A percentile compares a stretch with the other conserved stretches of the same genome.
phyloP scores from a whole-genome alignment of 1,140 invertebrate genomes.

The Macrocentrus cingulum region DNA sequence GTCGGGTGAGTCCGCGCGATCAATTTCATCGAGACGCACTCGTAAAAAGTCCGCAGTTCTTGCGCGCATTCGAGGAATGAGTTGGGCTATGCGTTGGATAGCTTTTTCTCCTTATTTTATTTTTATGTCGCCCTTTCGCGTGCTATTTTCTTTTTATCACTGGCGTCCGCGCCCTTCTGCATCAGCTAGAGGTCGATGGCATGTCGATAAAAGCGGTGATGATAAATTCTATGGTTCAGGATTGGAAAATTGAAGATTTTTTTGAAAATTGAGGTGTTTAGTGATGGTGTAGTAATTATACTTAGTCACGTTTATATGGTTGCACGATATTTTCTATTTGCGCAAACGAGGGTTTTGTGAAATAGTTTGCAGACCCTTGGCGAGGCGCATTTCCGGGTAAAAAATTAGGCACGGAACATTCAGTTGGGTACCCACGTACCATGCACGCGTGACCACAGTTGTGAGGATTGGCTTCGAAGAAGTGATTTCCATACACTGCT shows the following conservation, averaged over 20 bases:
- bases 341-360: too few species aligned
- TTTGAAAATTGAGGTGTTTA: too few species aligned
- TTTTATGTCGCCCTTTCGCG: neutral
- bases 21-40: constrained; percentile 27
- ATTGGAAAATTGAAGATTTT: too few species aligned
- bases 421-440: neutral
- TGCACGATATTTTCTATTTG: neutral
- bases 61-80: constrained; percentile 21
- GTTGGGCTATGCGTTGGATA: constrained; percentile 11
- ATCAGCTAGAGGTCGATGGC: constrained; percentile 7
- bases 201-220: constrained; percentile 7
- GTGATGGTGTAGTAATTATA: too few species aligned
- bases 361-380: too few species aligned
- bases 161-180: neutral
- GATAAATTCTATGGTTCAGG: constrained; percentile 10
- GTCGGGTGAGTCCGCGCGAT: too few species aligned
- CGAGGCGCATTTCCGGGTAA: neutral
- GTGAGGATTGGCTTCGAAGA: neutral
- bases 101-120: neutral
- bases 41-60: constrained; percentile 26
- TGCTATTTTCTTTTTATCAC: constrained; percentile 1
- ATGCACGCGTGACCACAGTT: neutral
- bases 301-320: too few species aligned
- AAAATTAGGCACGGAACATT: neutral
- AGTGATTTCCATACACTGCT: neutral